Percentiles rank a stretch among this genome's conserved stretches.
Conservation (phyloP, 2,113 vertebrate genomes). For the Eolophus roseicapilla region DNA sequence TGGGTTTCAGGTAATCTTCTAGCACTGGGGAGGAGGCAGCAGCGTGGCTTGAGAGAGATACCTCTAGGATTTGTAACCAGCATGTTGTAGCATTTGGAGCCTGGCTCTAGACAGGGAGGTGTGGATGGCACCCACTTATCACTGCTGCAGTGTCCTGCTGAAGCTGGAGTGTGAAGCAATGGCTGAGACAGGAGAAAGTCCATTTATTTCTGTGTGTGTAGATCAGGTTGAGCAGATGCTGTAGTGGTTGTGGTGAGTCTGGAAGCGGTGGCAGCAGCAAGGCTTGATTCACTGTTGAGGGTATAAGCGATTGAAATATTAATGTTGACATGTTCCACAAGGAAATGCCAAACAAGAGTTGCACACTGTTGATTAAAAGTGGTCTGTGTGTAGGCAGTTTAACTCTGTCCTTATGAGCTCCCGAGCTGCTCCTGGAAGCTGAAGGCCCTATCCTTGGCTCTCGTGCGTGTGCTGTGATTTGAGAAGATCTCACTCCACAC, state of each 20-base stretch:
- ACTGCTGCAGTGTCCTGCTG: background rate
- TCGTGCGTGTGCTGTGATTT: background rate
- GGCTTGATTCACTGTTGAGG: background rate
- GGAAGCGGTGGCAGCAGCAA: background rate
- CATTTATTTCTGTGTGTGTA: background rate
- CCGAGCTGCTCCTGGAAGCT: background rate
- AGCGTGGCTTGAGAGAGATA: background rate
- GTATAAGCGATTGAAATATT: background rate
- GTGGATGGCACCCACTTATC: fast-evolving
- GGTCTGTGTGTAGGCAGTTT: background rate
- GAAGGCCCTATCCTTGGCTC: background rate
- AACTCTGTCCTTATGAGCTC: background rate
- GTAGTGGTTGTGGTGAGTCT: background rate
- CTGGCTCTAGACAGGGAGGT: too few relatives aligned
- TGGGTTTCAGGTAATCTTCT: background rate
- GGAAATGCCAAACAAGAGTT: background rate
- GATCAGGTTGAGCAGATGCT: background rate
- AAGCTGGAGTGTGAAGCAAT: background rate
- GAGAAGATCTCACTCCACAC: background rate
- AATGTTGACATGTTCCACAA: background rate
- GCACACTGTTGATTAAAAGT: background rate
- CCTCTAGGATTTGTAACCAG: background rate
- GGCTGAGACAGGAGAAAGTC: background rate
- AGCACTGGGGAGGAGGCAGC: background rate
- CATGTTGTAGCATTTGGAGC: background rate